These are phyloP conservation scores for Acanthurus tractus DNA, from an alignment of 2,797 vertebrate genomes.

Conservation along the genomic window DNA sequence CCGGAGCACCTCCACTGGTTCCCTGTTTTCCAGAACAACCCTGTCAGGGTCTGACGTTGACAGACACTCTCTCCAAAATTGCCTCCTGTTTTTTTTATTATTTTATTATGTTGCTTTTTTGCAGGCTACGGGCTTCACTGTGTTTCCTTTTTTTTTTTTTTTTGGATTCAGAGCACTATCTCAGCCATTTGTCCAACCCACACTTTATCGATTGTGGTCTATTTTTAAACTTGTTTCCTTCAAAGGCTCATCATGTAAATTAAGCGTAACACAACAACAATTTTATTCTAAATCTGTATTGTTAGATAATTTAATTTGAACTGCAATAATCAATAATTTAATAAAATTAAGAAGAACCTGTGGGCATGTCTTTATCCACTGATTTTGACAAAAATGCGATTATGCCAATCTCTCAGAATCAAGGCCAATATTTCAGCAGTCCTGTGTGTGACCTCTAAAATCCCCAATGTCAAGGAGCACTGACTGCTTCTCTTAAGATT, in stretches of 20 bases:
- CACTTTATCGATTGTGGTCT: slow-evolving; percentile 32
- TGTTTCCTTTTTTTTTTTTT: slow-evolving; percentile 36
- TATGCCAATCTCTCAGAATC: slow-evolving; percentile 16
- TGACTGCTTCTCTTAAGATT: slow-evolving; percentile 14
- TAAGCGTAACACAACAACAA: slow-evolving; percentile 23
- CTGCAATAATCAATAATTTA: slow-evolving; percentile 56
- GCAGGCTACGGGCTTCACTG: slow-evolving; percentile 44
- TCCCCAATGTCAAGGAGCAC: slow-evolving; percentile 27
- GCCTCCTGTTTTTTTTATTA: slow-evolving; percentile 45
- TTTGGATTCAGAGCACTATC: slow-evolving; percentile 27
- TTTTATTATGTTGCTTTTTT: slow-evolving; percentile 32
- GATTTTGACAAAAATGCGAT: slow-evolving; percentile 38
- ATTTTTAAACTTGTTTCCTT: slow-evolving; percentile 45
- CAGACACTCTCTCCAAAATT: slow-evolving; percentile 60
- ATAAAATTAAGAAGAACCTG: slow-evolving; percentile 25
- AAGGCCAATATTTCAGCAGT: slow-evolving; percentile 17
- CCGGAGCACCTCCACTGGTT: slow-evolving; percentile 52
- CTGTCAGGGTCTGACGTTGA: slow-evolving; percentile 65
- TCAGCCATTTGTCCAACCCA: slow-evolving; percentile 35
- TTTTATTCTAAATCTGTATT: slow-evolving; percentile 26
- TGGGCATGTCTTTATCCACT: slow-evolving; percentile 40
- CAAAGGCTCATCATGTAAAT: slow-evolving; percentile 32
- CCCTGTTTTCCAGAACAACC: slow-evolving; percentile 66
- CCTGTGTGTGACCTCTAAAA: slow-evolving; percentile 56
- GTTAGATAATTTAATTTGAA: slow-evolving; percentile 32